phyloP scores from a whole-genome alignment of 2,113 vertebrate species.

The Motacilla tschutschensis region DNA sequence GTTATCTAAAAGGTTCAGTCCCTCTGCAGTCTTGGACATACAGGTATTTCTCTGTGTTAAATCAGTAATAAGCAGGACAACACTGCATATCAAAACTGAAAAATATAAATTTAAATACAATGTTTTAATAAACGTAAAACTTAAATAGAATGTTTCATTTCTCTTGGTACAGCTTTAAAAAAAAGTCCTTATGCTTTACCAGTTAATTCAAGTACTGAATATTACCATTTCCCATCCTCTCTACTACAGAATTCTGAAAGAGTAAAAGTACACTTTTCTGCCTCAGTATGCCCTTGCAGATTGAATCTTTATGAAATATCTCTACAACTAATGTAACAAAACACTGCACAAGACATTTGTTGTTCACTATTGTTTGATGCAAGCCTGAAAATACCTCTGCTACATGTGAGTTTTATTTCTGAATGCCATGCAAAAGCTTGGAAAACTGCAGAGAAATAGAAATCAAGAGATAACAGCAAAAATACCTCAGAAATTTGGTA shows the following conservation, averaged over 20 bases:
- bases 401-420: background rate
- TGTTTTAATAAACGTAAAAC: background rate
- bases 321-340: background rate
- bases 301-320: background rate
- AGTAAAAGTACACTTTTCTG: background rate
- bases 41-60: background rate
- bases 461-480: background rate
- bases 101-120: background rate
- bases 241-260: background rate
- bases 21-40: background rate
- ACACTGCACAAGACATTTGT: background rate
- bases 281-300: background rate
- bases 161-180: background rate
- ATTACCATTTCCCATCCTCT: background rate
- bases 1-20: background rate
- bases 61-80: background rate
- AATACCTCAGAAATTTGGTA: background rate
- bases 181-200: background rate
- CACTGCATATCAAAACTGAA: background rate
- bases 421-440: background rate
- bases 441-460: background rate
- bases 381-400: background rate
- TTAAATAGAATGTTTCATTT: background rate
- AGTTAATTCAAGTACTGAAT: background rate
- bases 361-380: background rate